Evolutionary conservation across 1,140 invertebrate species (phyloP).

Genomic region (Venustaconcha ellipsiformis): DNA sequence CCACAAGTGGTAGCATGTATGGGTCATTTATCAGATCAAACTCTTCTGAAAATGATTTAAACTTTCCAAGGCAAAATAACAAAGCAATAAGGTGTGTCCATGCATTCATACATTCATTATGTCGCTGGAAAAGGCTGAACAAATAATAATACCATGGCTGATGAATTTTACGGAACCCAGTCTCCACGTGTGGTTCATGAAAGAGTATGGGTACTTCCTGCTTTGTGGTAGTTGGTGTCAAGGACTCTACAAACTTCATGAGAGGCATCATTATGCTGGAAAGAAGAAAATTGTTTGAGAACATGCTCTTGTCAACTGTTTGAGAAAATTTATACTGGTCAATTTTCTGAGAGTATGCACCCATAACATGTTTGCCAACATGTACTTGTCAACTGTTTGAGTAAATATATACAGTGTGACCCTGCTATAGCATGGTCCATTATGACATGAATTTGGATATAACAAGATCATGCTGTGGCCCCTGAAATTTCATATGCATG

Average conservation of each 20-base stretch:
- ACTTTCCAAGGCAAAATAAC: constrained; percentile 39
- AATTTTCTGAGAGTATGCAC: too few relatives aligned
- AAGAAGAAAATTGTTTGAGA: too few relatives aligned
- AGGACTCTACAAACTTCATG: constrained; percentile 16
- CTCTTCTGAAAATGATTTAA: constrained; percentile 44
- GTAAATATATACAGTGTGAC: too few relatives aligned
- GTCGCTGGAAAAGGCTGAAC: constrained; percentile 64
- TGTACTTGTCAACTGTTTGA: too few relatives aligned
- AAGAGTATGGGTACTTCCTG: constrained; percentile 60
- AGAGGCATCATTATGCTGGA: constrained; percentile 15
- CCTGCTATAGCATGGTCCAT: too few relatives aligned
- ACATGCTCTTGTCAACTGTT: too few relatives aligned
- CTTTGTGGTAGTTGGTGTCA: constrained; percentile 46
- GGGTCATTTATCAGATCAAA: constrained; percentile 61
- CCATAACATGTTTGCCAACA: too few relatives aligned
- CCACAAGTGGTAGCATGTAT: constrained; percentile 62
- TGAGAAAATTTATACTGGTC: too few relatives aligned
- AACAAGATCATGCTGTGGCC: too few relatives aligned
- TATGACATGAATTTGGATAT: too few relatives aligned
- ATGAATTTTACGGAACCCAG: constrained; percentile 63
- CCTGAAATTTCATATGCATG: too few relatives aligned
- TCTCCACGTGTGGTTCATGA: constrained; percentile 64
- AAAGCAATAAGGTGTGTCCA: constrained; percentile 68
- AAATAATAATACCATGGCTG: constrained; percentile 67
- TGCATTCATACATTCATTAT: constrained; percentile 68